These are phyloP conservation scores for Holacanthella duospinosa DNA, from an alignment of 2,888 invertebrate species.

Conservation along the genomic window DNA sequence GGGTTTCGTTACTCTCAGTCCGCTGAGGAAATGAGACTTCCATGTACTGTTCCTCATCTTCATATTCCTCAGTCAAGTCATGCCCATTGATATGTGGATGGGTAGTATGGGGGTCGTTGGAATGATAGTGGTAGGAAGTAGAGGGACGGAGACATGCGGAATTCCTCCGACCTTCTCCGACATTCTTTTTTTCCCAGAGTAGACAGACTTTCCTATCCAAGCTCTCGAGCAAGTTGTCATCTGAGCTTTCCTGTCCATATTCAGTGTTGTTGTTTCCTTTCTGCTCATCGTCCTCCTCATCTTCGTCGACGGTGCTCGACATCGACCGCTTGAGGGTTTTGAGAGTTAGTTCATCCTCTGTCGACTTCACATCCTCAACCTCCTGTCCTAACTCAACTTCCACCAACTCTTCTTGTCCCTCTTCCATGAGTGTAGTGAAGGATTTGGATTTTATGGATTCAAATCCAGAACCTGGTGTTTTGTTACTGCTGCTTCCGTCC, in stretches of 20 bases:
- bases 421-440: background rate
- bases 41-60: slow-evolving; percentile 24
- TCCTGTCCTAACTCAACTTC: too few species aligned
- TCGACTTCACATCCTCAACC: too few species aligned
- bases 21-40: slow-evolving; percentile 20
- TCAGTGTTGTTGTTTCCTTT: slow-evolving; percentile 32
- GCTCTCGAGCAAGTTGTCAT: slow-evolving; percentile 34
- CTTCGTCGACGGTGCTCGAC: slow-evolving; percentile 33
- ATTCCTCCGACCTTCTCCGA: slow-evolving; percentile 1
- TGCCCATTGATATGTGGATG: slow-evolving; percentile 12
- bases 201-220: slow-evolving; percentile 35
- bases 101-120: slow-evolving; percentile 6
- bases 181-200: slow-evolving; percentile 24
- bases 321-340: slow-evolving; percentile 31
- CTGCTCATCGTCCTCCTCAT: slow-evolving; percentile 31
- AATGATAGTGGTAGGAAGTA: slow-evolving; percentile 15
- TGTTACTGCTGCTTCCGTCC: slow-evolving; percentile 32
- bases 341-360: slow-evolving; percentile 10
- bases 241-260: slow-evolving; percentile 33
- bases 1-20: slow-evolving; percentile 38
- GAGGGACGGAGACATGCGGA: slow-evolving; percentile 1
- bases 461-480: slow-evolving; percentile 36
- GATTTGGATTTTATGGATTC: slow-evolving; percentile 10
- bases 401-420: background rate
- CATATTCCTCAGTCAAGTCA: slow-evolving; percentile 31